A percentile compares a stretch with the other conserved stretches of the same genome.
Evolutionary conservation across 2,888 invertebrate species (phyloP).

Genomic region (Stenichneumon culpator): DNA sequence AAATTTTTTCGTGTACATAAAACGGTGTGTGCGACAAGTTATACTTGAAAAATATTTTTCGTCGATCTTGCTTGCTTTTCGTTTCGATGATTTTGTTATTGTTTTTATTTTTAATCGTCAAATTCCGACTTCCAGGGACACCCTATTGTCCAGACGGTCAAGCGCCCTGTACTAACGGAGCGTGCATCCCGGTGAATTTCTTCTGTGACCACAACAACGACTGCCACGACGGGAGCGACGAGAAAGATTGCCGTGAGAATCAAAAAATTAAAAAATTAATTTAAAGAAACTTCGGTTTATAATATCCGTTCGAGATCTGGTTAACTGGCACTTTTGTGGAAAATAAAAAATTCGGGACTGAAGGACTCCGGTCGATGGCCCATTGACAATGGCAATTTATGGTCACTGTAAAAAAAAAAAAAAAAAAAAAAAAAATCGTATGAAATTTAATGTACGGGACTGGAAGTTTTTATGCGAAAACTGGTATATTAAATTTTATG

Average conservation of each 20-base stretch:
- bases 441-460: no score
- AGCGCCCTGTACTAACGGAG: constrained; percentile 87
- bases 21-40: not conserved
- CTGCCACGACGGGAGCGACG: constrained; percentile 88
- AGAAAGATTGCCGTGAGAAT: constrained; percentile 1
- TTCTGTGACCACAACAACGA: constrained; percentile 88
- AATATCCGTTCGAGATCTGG: no score
- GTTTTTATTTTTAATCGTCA: constrained; percentile 39
- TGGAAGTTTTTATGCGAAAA: no score
- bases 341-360: no score
- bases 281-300: not conserved
- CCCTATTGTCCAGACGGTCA: constrained; percentile 84
- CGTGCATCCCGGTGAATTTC: constrained; percentile 86
- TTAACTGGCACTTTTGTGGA: no score
- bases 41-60: constrained; percentile 9
- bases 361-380: no score
- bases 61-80: not conserved
- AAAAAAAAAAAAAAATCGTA: no score
- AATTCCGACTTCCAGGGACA: constrained; percentile 64
- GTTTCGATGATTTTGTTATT: not conserved
- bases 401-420: no score
- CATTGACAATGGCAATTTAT: no score
- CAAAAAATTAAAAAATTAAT: not conserved
- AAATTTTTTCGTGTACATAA: constrained; percentile 50
- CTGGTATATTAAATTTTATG: no score